These are phyloP conservation scores for Trematocara macrostoma DNA, from an alignment of 2,113 vertebrate species.

Conservation along the genomic window DNA sequence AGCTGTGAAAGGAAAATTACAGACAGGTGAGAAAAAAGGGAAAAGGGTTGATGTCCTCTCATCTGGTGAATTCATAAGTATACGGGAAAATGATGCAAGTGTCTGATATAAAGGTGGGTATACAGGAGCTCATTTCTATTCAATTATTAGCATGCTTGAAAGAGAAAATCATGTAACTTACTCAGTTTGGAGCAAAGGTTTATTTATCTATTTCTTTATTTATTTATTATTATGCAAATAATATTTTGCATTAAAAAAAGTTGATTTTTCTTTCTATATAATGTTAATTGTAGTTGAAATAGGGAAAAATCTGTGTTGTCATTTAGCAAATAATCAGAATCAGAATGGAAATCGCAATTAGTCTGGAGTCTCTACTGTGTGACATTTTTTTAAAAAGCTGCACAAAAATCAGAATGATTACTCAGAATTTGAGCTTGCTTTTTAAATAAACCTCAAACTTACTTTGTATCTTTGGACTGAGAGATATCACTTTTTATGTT, in stretches of 20 bases:
- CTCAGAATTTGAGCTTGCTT: background rate
- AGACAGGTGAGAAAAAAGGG: background rate
- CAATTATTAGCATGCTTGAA: background rate
- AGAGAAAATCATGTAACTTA: background rate
- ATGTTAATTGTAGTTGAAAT: background rate
- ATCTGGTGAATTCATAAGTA: background rate
- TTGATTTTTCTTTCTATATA: background rate
- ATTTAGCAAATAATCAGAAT: background rate
- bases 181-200: background rate
- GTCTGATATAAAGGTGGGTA: background rate
- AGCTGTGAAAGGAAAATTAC: background rate
- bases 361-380: background rate
- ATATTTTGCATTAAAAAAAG: background rate
- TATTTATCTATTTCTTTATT: background rate
- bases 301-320: background rate
- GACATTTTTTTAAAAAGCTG: background rate
- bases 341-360: background rate
- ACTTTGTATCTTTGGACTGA: constrained; percentile 60
- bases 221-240: background rate
- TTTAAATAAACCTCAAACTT: background rate
- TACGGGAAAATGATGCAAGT: background rate
- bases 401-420: background rate
- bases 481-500: constrained; percentile 58
- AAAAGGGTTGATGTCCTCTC: background rate
- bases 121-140: background rate